Evolutionary conservation across 2,113 vertebrate species (phyloP).

Genomic region (Sinocyclocheilus anshuiensis): DNA sequence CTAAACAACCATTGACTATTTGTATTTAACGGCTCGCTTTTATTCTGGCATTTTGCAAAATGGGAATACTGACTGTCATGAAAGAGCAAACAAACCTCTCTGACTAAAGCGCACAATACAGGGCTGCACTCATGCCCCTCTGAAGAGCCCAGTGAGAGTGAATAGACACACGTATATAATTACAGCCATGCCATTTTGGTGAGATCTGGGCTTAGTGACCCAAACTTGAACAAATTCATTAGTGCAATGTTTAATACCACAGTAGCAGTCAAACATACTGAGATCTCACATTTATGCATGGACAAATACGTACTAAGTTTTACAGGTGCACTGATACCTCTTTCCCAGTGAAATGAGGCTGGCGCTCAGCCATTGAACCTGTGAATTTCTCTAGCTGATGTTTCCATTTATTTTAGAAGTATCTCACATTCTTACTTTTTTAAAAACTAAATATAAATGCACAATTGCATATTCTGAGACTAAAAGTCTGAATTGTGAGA

Average conservation of each 20-base stretch:
- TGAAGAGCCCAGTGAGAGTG: conserved; percentile 11
- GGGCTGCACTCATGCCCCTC: not conserved
- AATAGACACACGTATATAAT: not conserved
- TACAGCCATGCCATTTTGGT: not conserved
- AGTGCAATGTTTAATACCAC: not conserved
- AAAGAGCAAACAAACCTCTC: conserved; percentile 49
- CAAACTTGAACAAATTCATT: not conserved
- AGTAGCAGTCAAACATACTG: not conserved
- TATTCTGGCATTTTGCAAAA: conserved; percentile 5
- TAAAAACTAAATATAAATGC: no score
- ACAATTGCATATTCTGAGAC: no score
- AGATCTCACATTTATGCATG: not conserved
- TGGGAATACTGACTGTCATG: conserved; percentile 36
- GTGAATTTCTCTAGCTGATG: not conserved
- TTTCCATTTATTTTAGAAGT: not conserved
- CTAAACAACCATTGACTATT: conserved; percentile 9
- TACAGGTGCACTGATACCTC: not conserved
- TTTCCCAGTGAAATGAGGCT: not conserved
- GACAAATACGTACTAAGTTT: not conserved
- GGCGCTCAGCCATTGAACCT: no score
- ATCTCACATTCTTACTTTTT: no score
- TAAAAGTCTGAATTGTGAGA: no score
- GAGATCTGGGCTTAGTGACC: not conserved
- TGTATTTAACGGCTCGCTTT: conserved; percentile 32
- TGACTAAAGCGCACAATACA: conserved; percentile 23